Evolutionary conservation across 2,797 vertebrate genomes (phyloP).

Genomic region (Tangara arthus): DNA sequence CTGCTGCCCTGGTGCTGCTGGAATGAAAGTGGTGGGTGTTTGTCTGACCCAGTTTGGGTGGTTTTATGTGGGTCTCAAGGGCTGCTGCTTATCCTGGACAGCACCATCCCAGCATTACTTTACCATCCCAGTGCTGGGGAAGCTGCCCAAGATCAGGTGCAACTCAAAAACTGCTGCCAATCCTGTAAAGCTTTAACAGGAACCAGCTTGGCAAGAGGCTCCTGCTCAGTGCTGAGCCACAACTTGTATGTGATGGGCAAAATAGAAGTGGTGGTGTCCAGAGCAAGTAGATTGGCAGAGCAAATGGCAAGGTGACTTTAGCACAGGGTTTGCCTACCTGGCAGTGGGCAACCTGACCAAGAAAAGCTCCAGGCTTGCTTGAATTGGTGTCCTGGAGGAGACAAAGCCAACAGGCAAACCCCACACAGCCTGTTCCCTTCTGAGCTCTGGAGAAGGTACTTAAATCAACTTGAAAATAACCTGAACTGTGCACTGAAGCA

Average conservation of each 20-base stretch:
- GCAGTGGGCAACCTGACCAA: background rate
- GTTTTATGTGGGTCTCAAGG: background rate
- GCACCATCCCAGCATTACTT: background rate
- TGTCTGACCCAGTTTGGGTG: background rate
- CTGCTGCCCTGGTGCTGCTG: background rate
- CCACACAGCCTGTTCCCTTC: background rate
- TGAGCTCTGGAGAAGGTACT: conserved; percentile 22
- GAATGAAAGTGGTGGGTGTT: background rate
- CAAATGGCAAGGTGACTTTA: background rate
- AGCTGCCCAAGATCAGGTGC: background rate
- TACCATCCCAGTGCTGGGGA: background rate
- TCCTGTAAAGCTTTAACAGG: background rate
- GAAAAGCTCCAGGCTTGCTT: background rate
- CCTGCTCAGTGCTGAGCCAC: background rate
- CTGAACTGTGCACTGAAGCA: conserved; percentile 37
- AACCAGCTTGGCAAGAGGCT: background rate
- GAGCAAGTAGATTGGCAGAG: background rate
- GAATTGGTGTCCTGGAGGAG: background rate
- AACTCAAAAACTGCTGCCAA: background rate
- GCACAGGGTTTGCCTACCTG: background rate
- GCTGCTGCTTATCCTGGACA: background rate
- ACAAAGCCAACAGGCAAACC: background rate
- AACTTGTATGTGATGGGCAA: background rate
- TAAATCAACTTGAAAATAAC: conserved; percentile 73
- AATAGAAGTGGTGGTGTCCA: background rate